Evolutionary conservation across 2,113 vertebrate genomes (phyloP), one percentile per base, ranked within the genome.

Genomic region (Meleagris gallopavo): DNA sequence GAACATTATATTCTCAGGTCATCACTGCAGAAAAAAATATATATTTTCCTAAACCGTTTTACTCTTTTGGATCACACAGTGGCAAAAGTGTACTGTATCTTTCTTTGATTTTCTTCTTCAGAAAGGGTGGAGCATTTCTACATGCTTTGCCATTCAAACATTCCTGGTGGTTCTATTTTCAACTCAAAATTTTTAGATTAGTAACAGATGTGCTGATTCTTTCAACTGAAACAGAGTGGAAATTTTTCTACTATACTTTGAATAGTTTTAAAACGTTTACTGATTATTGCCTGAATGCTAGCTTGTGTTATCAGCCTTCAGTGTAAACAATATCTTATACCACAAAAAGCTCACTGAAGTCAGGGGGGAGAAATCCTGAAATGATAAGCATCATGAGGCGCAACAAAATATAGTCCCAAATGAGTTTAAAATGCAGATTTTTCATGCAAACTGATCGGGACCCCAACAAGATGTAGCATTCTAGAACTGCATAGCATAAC

Each of bases 111-210:
- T 94, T 93, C 94, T 84, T 90, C 86, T 96, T 96, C 93, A 92
- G 65, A 94, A 94, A 94, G 95, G 88, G 90, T 91, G 94, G 94
- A 85, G 66, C n/a, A 52, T 89, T 91, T 83, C 60, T 94, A 43
- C 25, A 4, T 93, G 74, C 83, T 92, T 97, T 96, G 82, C 91
- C 95, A 89, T 93, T 95, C 91, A 96, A 94, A 93, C 95, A 96
- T 97, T 97, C 95, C 94, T 95, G 38, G 27, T 66, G 69, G 58
- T 97, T 97, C 96, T 98, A 94, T 97, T 97, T 97, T 93, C 94
- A 87, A 89, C 81, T 46, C 52, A 64, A 85, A 85, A 88, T 94
- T 96, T 93, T 96, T 87, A 93, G 95, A 97, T 97, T 97, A 92
- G 86, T 96, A 93, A 89, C 97, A 98, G 95, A 97, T 97, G 97